Percentiles rank a stretch among this genome's conserved stretches.
Evolutionary conservation across 2,113 vertebrate species (phyloP).

Genomic region (Nannospalax galili): DNA sequence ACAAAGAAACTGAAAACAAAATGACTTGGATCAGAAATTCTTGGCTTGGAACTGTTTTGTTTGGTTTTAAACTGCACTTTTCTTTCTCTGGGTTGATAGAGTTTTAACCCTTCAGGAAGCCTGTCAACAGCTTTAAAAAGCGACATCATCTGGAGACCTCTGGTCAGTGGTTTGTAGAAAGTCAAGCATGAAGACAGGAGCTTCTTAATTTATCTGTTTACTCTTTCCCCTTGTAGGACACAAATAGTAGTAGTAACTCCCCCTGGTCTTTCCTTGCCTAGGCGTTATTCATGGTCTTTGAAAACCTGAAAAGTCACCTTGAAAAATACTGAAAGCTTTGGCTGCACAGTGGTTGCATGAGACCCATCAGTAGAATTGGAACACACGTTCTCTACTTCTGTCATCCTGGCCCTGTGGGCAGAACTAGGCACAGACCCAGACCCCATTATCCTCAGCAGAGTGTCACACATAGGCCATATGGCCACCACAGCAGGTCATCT

Average conservation of each 20-base stretch:
- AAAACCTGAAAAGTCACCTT: background rate
- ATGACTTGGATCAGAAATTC: background rate
- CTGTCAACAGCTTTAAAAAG: background rate
- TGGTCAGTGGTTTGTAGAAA: background rate
- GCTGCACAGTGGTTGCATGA: background rate
- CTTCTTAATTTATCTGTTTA: background rate
- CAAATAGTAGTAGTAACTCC: background rate
- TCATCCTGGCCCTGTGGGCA: slow-evolving; percentile 31
- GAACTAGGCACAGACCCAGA: slow-evolving; percentile 62
- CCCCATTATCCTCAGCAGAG: slow-evolving; percentile 60
- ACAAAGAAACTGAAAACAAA: background rate
- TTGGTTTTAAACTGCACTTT: background rate
- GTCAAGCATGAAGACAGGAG: background rate
- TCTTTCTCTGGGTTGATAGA: slow-evolving; percentile 10
- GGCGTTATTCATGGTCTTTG: background rate
- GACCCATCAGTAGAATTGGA: background rate
- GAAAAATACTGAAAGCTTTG: background rate
- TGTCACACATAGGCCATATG: slow-evolving; percentile 64
- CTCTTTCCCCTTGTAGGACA: background rate
- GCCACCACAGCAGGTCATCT: slow-evolving; percentile 71
- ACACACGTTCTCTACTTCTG: slow-evolving; percentile 27
- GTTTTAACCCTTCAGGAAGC: background rate
- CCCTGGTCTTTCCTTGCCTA: background rate
- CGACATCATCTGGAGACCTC: background rate
- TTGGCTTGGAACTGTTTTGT: background rate